These are phyloP conservation scores for Hetaerina americana DNA, from an alignment of 1,140 invertebrate species.

Conservation along the genomic window DNA sequence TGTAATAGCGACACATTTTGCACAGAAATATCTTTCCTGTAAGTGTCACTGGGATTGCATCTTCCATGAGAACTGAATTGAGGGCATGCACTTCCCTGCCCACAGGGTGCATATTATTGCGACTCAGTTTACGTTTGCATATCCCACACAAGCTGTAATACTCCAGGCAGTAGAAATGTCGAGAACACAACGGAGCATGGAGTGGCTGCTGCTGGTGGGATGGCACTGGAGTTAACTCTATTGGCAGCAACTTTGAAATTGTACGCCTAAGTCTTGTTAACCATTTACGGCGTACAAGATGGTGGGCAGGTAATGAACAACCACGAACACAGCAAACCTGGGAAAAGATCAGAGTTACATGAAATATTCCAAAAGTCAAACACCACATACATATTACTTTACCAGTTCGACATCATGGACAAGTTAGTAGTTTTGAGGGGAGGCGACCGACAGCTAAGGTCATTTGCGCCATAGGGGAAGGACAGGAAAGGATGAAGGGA, in stretches of 20 bases:
- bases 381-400: no score
- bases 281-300: slow-evolving; percentile 62
- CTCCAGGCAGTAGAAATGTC: slow-evolving; percentile 40
- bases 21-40: slow-evolving; percentile 50
- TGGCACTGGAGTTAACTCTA: slow-evolving; percentile 41
- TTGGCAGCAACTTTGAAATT: slow-evolving; percentile 49
- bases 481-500: no score
- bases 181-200: slow-evolving; percentile 25
- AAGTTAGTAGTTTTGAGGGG: no score
- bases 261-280: slow-evolving; percentile 54
- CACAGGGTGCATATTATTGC: slow-evolving; percentile 34
- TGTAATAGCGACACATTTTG: slow-evolving; percentile 65
- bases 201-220: slow-evolving; percentile 35
- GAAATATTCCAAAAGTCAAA: no score
- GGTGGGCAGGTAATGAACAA: slow-evolving; percentile 47
- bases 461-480: no score
- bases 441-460: no score
- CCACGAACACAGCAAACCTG: slow-evolving; percentile 41
- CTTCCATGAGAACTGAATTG: slow-evolving; percentile 45
- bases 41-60: slow-evolving; percentile 52
- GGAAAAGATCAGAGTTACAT: background rate
- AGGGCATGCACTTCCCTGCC: slow-evolving; percentile 47
- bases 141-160: slow-evolving; percentile 58
- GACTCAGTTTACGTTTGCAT: slow-evolving; percentile 54
- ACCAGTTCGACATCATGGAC: no score